Base-by-base conservation (phyloP, 2,888 invertebrate genomes). In the Priocnemis perturbator region DNA sequence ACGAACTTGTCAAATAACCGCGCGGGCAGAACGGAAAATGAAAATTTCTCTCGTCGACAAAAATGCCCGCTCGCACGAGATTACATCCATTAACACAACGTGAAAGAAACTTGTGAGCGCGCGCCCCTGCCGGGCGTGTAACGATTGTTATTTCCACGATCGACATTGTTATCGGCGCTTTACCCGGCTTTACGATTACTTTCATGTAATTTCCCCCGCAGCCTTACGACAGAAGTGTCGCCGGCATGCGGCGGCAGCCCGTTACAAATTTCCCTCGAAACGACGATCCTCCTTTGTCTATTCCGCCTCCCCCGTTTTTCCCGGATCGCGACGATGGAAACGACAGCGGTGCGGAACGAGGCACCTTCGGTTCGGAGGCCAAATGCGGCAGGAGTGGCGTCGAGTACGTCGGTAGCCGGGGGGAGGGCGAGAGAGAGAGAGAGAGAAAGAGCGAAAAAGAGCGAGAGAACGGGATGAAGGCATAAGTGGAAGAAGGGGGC, bases 321-420 rank as follows among this genome's bases (percentile, higher is more conserved):
- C 50, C 19, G 50, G 50, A 50, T 50, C 50, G 17, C 50, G 50
- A 50, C 50, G 60, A 67, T 69, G 65, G 26, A 68, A 74, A 74
- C 63, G 70, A 73, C 73, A 67, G 66, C 67, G 9, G 17, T 53
- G 61, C 68, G 61, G 30, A 72, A 72, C 68, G 66, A 58, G 44
- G 37, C 58, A 57, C 59, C 60, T 58, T 60, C 47, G 47, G 26
- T 23, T 26, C 26, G 47, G 30, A 64, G 47, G 47, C 61, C 23
- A n/a, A 50, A 66, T 45, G 11, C 15, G 56, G 52, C 55, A 60
- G 15, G 60, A 45, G 15, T 44, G 26, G 15, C 58, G 53, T 48
- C 21, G 60, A n/a, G 9, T 60, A 37, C 48, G n/a, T n/a, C 15
- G 47, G n/a, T 53, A 30, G n/a, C 14, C 37, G 9, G 23, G 60